Percentiles rank a stretch among this genome's conserved stretches.
Conservation (phyloP, 2,113 vertebrate genomes). For the Aleadryas rufinucha region DNA sequence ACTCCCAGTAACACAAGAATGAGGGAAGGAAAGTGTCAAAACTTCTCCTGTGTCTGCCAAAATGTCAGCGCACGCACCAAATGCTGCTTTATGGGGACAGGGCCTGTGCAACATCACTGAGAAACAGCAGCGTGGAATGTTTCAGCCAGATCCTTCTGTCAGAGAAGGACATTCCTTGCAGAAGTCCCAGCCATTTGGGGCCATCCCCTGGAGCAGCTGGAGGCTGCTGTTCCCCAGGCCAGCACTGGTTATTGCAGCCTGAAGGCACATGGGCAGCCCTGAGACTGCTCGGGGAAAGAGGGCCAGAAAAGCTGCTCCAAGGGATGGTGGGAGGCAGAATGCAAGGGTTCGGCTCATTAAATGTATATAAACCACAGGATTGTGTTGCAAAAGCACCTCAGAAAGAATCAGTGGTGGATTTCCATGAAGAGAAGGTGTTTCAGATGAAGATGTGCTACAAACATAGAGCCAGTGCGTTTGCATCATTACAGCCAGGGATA, state of each 20-base stretch:
- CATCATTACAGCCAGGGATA: not conserved
- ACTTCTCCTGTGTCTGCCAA: not conserved
- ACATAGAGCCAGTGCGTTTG: not conserved
- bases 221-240: not conserved
- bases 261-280: not conserved
- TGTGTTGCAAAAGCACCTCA: not conserved
- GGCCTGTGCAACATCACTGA: not conserved
- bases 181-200: not conserved
- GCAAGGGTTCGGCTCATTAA: not conserved
- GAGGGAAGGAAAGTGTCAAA: not conserved
- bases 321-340: not conserved
- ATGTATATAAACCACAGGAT: fast-evolving
- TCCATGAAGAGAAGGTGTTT: not conserved
- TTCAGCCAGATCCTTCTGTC: not conserved
- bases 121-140: not conserved
- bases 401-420: not conserved
- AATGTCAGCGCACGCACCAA: not conserved
- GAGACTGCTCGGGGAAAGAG: not conserved
- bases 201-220: not conserved
- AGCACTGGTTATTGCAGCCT: not conserved
- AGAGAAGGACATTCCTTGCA: not conserved
- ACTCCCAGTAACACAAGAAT: not conserved
- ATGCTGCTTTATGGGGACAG: not conserved
- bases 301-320: not conserved
- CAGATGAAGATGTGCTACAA: not conserved